Conservation (phyloP, 2,797 vertebrate species). For the Phrynocephalus vlangalii region DNA sequence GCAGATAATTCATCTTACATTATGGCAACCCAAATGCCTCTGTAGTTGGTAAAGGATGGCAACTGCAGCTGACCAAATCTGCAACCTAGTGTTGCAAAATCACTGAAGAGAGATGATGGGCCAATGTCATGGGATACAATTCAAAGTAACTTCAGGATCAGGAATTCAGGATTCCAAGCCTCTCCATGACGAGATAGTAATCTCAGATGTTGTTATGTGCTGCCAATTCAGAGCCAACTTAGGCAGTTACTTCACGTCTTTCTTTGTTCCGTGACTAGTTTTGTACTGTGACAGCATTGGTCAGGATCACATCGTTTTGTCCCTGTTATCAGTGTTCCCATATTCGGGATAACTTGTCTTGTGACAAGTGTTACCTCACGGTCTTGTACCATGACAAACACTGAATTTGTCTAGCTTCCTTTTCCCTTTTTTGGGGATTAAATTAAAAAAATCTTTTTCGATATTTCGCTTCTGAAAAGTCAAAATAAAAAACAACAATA, state of each 20-base stretch:
- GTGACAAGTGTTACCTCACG: too few relatives aligned
- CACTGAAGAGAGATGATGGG: neutral
- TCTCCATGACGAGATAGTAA: neutral
- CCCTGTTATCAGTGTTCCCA: too few relatives aligned
- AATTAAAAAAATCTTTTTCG: too few relatives aligned
- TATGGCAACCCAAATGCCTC: neutral
- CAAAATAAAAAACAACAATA: too few relatives aligned
- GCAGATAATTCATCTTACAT: neutral
- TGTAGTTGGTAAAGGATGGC: neutral
- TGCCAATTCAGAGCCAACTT: neutral
- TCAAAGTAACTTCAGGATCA: neutral
- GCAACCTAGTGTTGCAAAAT: neutral
- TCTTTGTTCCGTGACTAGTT: too few relatives aligned
- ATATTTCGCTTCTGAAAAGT: too few relatives aligned
- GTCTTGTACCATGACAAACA: too few relatives aligned
- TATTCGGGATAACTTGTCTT: too few relatives aligned
- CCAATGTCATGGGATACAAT: neutral
- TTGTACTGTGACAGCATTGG: too few relatives aligned
- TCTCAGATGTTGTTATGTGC: neutral
- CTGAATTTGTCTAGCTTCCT: too few relatives aligned
- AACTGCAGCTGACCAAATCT: neutral
- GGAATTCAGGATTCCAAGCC: neutral
- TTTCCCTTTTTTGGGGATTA: too few relatives aligned
- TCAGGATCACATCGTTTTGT: too few relatives aligned
- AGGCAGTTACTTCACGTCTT: neutral